Percentiles rank a stretch among this genome's conserved stretches.
Conservation (phyloP, 30 jellyfish, hydroid and myxozoan genomes). For the Morbakka virulenta region DNA sequence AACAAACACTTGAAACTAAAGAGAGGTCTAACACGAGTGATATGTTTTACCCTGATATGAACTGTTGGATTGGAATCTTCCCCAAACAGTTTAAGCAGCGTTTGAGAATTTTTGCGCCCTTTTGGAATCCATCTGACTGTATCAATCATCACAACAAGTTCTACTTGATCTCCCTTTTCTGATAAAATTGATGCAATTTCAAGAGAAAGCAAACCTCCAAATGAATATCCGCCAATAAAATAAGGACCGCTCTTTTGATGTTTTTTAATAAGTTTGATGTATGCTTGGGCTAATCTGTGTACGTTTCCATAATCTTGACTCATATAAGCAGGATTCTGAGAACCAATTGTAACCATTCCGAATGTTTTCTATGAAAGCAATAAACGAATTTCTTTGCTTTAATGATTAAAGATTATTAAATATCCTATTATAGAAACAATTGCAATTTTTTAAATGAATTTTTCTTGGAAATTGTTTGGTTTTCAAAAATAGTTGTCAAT, state of each 20-base stretch:
- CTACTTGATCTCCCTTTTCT: conserved; percentile 44
- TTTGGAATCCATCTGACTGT: conserved; percentile 62
- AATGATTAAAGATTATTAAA: too few species aligned
- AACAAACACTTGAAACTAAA: too few species aligned
- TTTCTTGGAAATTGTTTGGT: too few species aligned
- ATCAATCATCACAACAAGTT: conserved; percentile 62
- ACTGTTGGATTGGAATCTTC: conserved; percentile 1
- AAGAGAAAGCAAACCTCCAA: conserved; percentile 56
- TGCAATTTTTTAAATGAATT: too few species aligned
- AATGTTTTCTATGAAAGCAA: conserved; percentile 31
- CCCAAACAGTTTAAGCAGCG: conserved; percentile 37
- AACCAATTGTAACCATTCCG: conserved; percentile 45
- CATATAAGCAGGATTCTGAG: conserved; percentile 44
- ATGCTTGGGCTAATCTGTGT: conserved; percentile 45
- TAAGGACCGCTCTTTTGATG: conserved; percentile 62
- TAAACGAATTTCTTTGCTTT: too few species aligned
- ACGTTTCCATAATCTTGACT: conserved; percentile 54
- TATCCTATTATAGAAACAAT: too few species aligned
- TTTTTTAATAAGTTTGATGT: conserved; percentile 13
- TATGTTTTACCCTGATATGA: conserved; percentile 52
- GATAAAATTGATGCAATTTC: conserved; percentile 60
- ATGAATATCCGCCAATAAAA: conserved; percentile 61
- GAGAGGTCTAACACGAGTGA: too few species aligned
- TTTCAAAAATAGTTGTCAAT: too few species aligned
- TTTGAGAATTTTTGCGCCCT: conserved; percentile 50